Base-by-base conservation (phyloP, 2,113 vertebrate genomes). In the Gavialis gangeticus region DNA sequence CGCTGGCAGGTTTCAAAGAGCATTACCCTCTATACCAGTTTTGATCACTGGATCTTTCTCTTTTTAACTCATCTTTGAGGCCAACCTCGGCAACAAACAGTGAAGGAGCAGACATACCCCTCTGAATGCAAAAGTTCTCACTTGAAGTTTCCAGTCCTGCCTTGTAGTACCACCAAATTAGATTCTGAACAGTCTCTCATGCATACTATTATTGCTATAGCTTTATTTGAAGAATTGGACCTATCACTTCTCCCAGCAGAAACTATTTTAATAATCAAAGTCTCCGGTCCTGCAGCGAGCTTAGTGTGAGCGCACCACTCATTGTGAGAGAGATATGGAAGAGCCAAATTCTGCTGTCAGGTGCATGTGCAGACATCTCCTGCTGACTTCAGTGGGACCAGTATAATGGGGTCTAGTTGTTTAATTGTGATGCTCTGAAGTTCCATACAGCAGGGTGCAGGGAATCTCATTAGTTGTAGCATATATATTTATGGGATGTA, bases 141-240 rank as follows among this genome's bases (percentile, higher is more conserved):
- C 1, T 28, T 16, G 75, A 77, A 75, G 2, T 79, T 91, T 85
- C 6, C 77, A 4, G 6, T 64, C 90, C 46, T 46, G 46, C 46
- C 46, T 46, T 7, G 9, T 46, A 8, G 46, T 46, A 46, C 46
- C 9, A 46, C 46, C 46, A 46, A 46, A 46, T 46, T 13, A 73
- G 34, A 3, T 34, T 59, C 56, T 21, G 8, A 6, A 75, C 0
- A 34, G 1, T 1, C 1, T 3, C 46, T 58, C 1, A 1, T 15
- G 79, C 62, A 34, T 0, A 2, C 5, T 24, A 90, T 57, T 75
- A 28, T 59, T 80, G 7, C 1, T 0, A 6, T 13, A 78, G 8
- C 4, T 66, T 21, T 14, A 55, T 4, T 5, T 75, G 59, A 6
- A 75, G 30, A 73, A 75, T 2, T 69, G 56, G 54, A 67, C 55